phyloP scores from a whole-genome alignment of 2,888 invertebrate genomes.

The Ophonus ardosiacus region DNA sequence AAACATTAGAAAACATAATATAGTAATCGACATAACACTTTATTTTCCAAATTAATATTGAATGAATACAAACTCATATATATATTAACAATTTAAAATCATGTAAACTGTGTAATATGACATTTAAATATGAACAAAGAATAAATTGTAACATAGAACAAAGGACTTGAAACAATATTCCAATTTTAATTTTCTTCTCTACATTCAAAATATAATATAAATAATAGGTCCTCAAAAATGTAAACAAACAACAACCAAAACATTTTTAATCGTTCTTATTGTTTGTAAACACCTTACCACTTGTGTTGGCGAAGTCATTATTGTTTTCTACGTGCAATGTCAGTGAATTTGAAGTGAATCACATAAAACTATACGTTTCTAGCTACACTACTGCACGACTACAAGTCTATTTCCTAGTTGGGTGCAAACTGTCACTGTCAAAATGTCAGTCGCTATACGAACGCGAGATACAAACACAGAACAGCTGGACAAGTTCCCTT shows the following conservation, averaged over 20 bases:
- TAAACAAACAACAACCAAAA: background rate
- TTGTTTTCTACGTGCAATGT: slow-evolving; percentile 33
- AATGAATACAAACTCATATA: background rate
- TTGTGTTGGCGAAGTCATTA: slow-evolving; percentile 69
- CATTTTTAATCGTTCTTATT: background rate
- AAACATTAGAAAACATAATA: background rate
- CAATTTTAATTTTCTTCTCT: background rate
- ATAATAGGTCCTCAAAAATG: background rate
- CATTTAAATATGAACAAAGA: background rate
- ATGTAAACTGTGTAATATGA: background rate
- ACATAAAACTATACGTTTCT: background rate
- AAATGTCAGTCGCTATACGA: slow-evolving; percentile 21
- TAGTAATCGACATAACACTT: background rate
- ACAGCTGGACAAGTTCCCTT: slow-evolving; percentile 38
- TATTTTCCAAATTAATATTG: background rate
- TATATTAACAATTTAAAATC: too few relatives aligned
- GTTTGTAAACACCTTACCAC: slow-evolving; percentile 67
- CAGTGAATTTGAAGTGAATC: slow-evolving; percentile 4
- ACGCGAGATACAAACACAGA: slow-evolving; percentile 46
- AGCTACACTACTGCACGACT: slow-evolving; percentile 4
- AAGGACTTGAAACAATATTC: background rate
- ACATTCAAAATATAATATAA: too few relatives aligned
- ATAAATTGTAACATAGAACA: background rate
- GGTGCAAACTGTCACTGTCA: slow-evolving; percentile 42
- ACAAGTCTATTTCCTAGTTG: slow-evolving; percentile 4